These are phyloP conservation scores for Gymnocheta viridis DNA, from an alignment of 2,888 invertebrate species.

Conservation along the genomic window DNA sequence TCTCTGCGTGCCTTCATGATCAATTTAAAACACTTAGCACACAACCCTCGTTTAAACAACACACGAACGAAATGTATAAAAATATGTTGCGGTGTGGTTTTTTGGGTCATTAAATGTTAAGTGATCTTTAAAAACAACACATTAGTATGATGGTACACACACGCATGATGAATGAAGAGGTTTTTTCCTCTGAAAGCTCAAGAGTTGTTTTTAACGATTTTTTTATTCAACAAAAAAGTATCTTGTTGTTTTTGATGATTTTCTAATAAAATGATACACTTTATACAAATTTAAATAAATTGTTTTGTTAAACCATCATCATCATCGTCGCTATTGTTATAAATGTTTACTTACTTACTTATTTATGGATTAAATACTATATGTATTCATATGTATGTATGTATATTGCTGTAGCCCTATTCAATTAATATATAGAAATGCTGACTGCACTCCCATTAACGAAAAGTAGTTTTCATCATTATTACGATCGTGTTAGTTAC, in stretches of 20 bases:
- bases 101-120: slow-evolving; percentile 60
- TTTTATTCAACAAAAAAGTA: neutral
- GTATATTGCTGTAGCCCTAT: slow-evolving; percentile 33
- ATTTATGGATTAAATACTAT: too few species aligned
- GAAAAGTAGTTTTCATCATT: neutral
- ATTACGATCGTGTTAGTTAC: neutral
- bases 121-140: slow-evolving; percentile 33
- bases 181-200: slow-evolving; percentile 19
- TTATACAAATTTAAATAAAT: slow-evolving; percentile 61
- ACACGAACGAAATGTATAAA: neutral
- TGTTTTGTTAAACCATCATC: neutral
- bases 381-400: neutral
- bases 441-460: slow-evolving; percentile 32
- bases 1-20: neutral
- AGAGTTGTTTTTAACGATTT: neutral
- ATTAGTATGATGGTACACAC: neutral
- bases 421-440: neutral
- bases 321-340: neutral
- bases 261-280: slow-evolving; percentile 72
- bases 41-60: neutral
- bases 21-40: neutral
- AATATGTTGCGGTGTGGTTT: slow-evolving; percentile 22
- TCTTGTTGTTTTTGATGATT: slow-evolving; percentile 54
- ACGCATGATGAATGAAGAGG: slow-evolving; percentile 14
- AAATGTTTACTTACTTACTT: too few species aligned